A percentile compares a stretch with the other conserved stretches of the same genome.
These are phyloP conservation scores for Drymonia ruficornis DNA, from an alignment of 2,888 invertebrate species.

Conservation along the genomic window DNA sequence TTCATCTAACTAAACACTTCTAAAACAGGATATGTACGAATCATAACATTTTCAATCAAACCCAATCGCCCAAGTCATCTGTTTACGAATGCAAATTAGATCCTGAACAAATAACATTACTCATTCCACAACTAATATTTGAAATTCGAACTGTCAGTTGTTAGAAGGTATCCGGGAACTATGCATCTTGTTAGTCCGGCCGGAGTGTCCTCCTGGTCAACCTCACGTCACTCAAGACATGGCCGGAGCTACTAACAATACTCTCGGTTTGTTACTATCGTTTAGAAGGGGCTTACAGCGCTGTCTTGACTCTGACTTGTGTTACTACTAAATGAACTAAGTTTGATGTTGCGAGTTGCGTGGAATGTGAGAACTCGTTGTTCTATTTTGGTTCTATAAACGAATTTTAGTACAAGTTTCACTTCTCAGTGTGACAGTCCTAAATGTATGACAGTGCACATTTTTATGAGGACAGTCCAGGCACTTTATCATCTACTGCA, in stretches of 20 bases:
- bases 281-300: conserved; percentile 18
- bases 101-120: conserved; percentile 56
- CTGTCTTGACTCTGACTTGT: conserved; percentile 29
- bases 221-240: conserved; percentile 75
- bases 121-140: conserved; percentile 64
- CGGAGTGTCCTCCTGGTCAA: conserved; percentile 63
- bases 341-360: neutral
- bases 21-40: conserved; percentile 10
- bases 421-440: no score
- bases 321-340: conserved; percentile 12
- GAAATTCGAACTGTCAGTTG: conserved; percentile 60
- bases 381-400: neutral
- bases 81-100: conserved; percentile 39
- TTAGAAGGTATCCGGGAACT: conserved; percentile 50
- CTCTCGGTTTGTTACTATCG: conserved; percentile 37
- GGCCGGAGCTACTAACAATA: conserved; percentile 50
- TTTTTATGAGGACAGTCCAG: no score
- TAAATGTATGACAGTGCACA: no score
- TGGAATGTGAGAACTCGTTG: neutral
- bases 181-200: conserved; percentile 55
- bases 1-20: neutral
- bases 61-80: conserved; percentile 23
- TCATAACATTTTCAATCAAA: conserved; percentile 6
- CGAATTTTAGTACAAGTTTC: no score
- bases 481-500: no score